These are phyloP conservation scores for Polydrusus pterygomalis DNA, from an alignment of 2,888 invertebrate genomes.

Conservation along the genomic window DNA sequence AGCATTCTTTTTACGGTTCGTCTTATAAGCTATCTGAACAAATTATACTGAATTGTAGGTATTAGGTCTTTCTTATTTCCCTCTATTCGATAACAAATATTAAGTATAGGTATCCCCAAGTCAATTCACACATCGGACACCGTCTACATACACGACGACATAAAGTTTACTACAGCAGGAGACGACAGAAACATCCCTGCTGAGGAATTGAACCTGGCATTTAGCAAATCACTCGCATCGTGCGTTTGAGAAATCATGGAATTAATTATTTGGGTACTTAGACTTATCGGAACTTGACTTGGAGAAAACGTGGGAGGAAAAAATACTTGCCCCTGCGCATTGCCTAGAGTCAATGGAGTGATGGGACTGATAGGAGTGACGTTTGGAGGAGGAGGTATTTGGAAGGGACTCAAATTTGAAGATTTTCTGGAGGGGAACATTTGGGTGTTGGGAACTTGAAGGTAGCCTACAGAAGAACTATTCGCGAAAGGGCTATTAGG, in stretches of 20 bases:
- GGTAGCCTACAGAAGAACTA: constrained; percentile 18
- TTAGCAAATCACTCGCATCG: constrained; percentile 33
- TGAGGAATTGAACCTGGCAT: constrained; percentile 39
- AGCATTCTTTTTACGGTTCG: no score
- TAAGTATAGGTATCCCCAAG: no score
- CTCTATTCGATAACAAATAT: no score
- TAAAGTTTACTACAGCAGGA: constrained; percentile 38
- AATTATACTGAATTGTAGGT: background rate
- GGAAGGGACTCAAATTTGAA: constrained; percentile 56
- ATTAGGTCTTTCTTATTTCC: no score
- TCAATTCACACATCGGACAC: no score
- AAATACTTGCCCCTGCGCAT: constrained; percentile 53
- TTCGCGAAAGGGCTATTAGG: constrained; percentile 47
- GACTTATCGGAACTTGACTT: constrained; percentile 1
- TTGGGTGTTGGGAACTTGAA: constrained; percentile 7
- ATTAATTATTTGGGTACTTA: constrained; percentile 13
- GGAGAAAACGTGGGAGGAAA: constrained; percentile 62
- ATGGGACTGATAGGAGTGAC: constrained; percentile 57
- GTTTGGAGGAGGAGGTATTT: constrained; percentile 56
- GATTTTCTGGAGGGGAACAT: constrained; percentile 48
- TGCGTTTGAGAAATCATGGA: constrained; percentile 11
- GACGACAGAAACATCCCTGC: constrained; percentile 47
- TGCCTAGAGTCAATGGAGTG: constrained; percentile 40
- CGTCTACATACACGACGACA: constrained; percentile 48
- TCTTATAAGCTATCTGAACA: no score